phyloP scores from a whole-genome alignment of 2,888 invertebrate species.

The Phasia obesa region DNA sequence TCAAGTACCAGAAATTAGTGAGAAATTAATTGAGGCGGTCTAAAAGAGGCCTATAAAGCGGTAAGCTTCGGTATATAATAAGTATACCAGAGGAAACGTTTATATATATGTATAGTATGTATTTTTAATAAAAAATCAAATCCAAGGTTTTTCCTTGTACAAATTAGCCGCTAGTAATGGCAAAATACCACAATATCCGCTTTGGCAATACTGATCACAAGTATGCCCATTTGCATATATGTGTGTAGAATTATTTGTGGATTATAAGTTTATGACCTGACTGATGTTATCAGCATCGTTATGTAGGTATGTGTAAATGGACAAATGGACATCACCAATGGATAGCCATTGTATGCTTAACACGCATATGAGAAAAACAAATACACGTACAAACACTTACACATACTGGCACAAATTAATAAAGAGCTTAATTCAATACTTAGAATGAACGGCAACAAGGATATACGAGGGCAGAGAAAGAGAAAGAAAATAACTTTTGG shows the following conservation, averaged over 20 bases:
- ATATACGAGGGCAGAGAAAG: neutral
- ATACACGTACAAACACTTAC: neutral
- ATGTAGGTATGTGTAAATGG: slow-evolving; percentile 16
- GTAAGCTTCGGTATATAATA: too few relatives aligned
- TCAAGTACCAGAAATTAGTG: too few relatives aligned
- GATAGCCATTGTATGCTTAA: slow-evolving; percentile 44
- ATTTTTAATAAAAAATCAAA: too few relatives aligned
- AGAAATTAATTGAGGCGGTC: too few relatives aligned
- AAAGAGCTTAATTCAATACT: neutral
- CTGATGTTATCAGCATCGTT: slow-evolving; percentile 32
- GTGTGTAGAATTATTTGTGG: slow-evolving; percentile 10
- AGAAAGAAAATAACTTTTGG: too few relatives aligned
- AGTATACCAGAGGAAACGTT: too few relatives aligned
- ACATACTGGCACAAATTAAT: neutral
- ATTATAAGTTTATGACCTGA: slow-evolving; percentile 26
- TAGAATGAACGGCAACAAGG: neutral
- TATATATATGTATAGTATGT: too few relatives aligned
- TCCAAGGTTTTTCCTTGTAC: too few relatives aligned
- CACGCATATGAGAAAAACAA: neutral
- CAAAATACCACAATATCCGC: too few relatives aligned
- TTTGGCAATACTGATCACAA: too few relatives aligned
- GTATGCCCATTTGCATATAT: slow-evolving; percentile 26
- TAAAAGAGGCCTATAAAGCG: too few relatives aligned
- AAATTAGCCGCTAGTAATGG: too few relatives aligned
- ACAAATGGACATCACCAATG: slow-evolving; percentile 45